Evolutionary conservation across 1,140 invertebrate genomes (phyloP).

Genomic region (Oreohelix idahoensis): DNA sequence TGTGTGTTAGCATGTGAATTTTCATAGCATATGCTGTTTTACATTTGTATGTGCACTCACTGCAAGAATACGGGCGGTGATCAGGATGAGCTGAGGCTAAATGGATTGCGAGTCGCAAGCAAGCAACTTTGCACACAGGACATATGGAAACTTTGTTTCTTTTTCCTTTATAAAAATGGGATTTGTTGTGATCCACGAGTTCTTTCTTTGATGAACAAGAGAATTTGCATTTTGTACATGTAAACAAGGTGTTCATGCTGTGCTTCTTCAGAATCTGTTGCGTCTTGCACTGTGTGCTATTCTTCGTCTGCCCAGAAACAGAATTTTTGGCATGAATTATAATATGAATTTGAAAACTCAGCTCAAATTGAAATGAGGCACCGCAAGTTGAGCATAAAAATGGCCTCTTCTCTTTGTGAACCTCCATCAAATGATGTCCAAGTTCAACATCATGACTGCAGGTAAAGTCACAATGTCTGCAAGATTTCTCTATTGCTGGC

Average conservation of each 20-base stretch:
- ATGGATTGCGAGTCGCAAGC: neutral
- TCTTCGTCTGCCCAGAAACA: neutral
- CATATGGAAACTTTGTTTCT: slow-evolving; percentile 22
- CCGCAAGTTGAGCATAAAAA: slow-evolving; percentile 19
- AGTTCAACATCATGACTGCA: slow-evolving; percentile 18
- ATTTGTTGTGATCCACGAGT: slow-evolving; percentile 6
- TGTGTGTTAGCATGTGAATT: slow-evolving; percentile 24
- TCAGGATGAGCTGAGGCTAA: neutral
- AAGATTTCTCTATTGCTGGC: neutral
- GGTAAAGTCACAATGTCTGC: slow-evolving; percentile 1
- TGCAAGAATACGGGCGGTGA: slow-evolving; percentile 19
- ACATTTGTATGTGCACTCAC: neutral
- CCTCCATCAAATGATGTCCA: slow-evolving; percentile 10
- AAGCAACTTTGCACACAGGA: slow-evolving; percentile 14
- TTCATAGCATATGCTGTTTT: slow-evolving; percentile 18
- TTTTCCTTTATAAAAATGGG: neutral
- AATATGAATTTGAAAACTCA: slow-evolving; percentile 26
- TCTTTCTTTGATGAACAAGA: slow-evolving; percentile 4
- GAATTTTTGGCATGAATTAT: neutral
- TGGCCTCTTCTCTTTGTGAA: slow-evolving; percentile 14
- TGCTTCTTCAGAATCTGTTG: neutral
- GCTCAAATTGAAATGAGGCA: slow-evolving; percentile 1
- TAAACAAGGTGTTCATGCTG: neutral
- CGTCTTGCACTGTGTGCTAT: neutral
- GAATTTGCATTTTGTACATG: slow-evolving; percentile 20